Evolutionary conservation across 2,797 vertebrate species (phyloP).

Genomic region (Benthosema pterotum): DNA sequence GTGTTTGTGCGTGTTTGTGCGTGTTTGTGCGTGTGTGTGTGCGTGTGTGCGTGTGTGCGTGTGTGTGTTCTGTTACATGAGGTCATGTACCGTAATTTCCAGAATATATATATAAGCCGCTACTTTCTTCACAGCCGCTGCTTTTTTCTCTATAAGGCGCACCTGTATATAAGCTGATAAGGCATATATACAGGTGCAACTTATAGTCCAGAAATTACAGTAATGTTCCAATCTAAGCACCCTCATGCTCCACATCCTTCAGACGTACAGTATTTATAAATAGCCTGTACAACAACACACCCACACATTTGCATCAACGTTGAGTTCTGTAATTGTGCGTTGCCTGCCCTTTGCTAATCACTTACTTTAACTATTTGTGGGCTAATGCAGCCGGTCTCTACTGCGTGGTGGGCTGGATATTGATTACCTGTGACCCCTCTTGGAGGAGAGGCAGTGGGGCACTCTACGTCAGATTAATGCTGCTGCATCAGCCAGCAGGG

Average conservation of each 20-base stretch:
- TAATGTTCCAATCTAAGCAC: slow-evolving; percentile 56
- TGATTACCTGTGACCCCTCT: slow-evolving; percentile 42
- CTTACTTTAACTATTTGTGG: too few species aligned
- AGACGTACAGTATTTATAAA: neutral
- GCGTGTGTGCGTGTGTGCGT: slow-evolving; percentile 7
- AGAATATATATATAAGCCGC: too few species aligned
- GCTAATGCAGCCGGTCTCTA: slow-evolving; percentile 12
- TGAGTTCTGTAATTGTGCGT: too few species aligned
- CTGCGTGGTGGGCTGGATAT: slow-evolving; percentile 34
- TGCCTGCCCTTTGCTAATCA: too few species aligned
- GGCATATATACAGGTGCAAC: too few species aligned
- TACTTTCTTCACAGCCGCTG: too few species aligned
- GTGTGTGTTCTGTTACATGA: slow-evolving; percentile 42
- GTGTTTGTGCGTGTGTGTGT: slow-evolving; percentile 11
- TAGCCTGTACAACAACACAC: too few species aligned
- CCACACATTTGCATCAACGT: too few species aligned
- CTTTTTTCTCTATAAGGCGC: too few species aligned
- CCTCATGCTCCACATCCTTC: slow-evolving; percentile 61
- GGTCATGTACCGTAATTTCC: too few species aligned
- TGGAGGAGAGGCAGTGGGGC: slow-evolving; percentile 46
- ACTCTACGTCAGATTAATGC: slow-evolving; percentile 53
- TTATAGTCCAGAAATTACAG: too few species aligned
- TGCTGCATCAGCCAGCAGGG: slow-evolving; percentile 48
- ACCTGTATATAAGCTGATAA: too few species aligned
- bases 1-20: slow-evolving; percentile 15